phyloP scores from a whole-genome alignment of 1,140 invertebrate genomes.

The Drosophila nikananu region DNA sequence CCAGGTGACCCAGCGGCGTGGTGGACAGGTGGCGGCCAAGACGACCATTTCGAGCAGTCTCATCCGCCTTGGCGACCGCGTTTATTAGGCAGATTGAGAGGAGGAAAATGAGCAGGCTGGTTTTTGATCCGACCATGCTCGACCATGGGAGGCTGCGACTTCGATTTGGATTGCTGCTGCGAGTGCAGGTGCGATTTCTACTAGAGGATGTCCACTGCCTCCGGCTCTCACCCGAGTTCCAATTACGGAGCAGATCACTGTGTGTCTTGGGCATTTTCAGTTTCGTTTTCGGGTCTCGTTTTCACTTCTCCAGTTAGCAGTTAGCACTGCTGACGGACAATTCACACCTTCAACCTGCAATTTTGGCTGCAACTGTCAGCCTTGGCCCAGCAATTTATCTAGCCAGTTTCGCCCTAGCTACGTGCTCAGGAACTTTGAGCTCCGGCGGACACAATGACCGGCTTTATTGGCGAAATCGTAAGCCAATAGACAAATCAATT shows the following conservation, averaged over 20 bases:
- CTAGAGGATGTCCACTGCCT: slow-evolving; percentile 66
- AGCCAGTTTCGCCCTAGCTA: slow-evolving; percentile 43
- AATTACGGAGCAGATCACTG: slow-evolving; percentile 58
- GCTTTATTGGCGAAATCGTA: slow-evolving; percentile 58
- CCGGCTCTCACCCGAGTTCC: slow-evolving; percentile 67
- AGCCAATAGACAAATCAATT: slow-evolving; percentile 60
- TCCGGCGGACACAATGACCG: slow-evolving; percentile 39
- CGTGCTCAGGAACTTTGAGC: slow-evolving; percentile 31
- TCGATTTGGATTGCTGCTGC: slow-evolving; percentile 10
- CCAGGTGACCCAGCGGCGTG: slow-evolving; percentile 46
- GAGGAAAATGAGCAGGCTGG: slow-evolving; percentile 47
- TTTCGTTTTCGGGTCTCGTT: slow-evolving; percentile 41
- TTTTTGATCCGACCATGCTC: slow-evolving; percentile 49
- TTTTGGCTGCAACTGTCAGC: slow-evolving; percentile 25
- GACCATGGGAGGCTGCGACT: slow-evolving; percentile 2
- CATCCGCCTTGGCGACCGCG: slow-evolving; percentile 60
- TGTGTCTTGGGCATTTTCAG: slow-evolving; percentile 54
- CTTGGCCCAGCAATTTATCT: slow-evolving; percentile 50
- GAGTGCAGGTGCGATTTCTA: slow-evolving; percentile 69
- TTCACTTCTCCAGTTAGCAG: slow-evolving; percentile 44
- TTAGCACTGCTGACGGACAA: slow-evolving; percentile 44
- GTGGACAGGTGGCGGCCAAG: slow-evolving; percentile 39
- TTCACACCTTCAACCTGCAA: slow-evolving; percentile 60
- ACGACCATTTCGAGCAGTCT: slow-evolving; percentile 34
- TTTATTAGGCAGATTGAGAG: slow-evolving; percentile 56